Percentiles rank a stretch among this genome's conserved stretches.
Conservation (phyloP, 1,140 invertebrate genomes). For the Eriosoma lanigerum region DNA sequence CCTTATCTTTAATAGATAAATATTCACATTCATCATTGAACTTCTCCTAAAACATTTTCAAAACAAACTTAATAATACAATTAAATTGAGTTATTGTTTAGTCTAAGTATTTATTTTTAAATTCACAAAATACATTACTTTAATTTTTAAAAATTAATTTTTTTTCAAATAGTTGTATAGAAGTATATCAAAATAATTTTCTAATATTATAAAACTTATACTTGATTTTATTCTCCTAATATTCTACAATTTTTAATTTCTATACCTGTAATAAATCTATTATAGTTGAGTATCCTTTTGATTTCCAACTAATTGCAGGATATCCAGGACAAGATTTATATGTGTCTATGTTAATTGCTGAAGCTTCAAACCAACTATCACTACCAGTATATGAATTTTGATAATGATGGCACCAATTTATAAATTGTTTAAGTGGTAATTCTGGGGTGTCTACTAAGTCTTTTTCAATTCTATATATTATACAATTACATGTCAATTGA, state of each 20-base stretch:
- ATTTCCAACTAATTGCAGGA: constrained; percentile 65
- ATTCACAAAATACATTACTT: too few species aligned
- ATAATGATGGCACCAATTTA: constrained; percentile 57
- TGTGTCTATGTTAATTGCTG: constrained; percentile 61
- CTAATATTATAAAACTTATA: too few species aligned
- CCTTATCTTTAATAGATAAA: constrained; percentile 54
- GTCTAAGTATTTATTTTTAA: too few species aligned
- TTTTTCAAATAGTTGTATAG: too few species aligned
- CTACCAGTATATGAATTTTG: constrained; percentile 61
- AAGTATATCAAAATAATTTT: too few species aligned
- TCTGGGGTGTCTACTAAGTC: constrained; percentile 5
- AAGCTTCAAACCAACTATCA: constrained; percentile 65
- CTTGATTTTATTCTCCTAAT: too few species aligned
- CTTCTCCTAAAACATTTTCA: constrained; percentile 47
- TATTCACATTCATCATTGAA: constrained; percentile 12
- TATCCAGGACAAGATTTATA: constrained; percentile 67
- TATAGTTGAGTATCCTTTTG: constrained; percentile 64
- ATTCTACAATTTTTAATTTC: neutral
- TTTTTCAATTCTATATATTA: constrained; percentile 24
- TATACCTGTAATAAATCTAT: constrained; percentile 65
- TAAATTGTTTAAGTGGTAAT: constrained; percentile 51
- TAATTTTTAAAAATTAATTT: too few species aligned
- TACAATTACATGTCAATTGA: neutral
- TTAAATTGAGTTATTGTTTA: neutral
- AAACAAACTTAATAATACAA: neutral